phyloP scores from a whole-genome alignment of 2,888 invertebrate genomes.

The Cephus rjabovi region DNA sequence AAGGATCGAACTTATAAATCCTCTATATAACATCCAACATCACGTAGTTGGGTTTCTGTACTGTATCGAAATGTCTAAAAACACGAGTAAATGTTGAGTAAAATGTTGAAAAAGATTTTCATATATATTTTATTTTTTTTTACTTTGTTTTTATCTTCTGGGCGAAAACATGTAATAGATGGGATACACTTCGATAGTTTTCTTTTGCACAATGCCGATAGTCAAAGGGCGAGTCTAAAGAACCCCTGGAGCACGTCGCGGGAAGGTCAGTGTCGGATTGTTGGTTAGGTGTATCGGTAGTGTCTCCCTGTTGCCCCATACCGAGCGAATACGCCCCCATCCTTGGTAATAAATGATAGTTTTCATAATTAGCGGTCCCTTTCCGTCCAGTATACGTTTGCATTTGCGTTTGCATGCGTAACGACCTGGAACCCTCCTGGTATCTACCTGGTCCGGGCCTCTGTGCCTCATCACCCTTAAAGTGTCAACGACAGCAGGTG shows the following conservation, averaged over 20 bases:
- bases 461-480: constrained; percentile 13
- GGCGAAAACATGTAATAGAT: background rate
- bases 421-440: constrained; percentile 19
- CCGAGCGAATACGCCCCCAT: constrained; percentile 10
- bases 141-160: background rate
- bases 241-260: background rate
- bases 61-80: background rate
- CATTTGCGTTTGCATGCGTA: constrained; percentile 26
- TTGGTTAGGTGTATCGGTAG: background rate
- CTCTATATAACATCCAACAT: background rate
- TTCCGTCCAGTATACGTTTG: constrained; percentile 27
- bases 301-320: background rate
- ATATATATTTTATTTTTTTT: background rate
- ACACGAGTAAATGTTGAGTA: too few species aligned
- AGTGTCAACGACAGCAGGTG: constrained; percentile 42
- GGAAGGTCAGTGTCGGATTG: background rate
- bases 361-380: constrained; percentile 61
- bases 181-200: background rate
- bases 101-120: background rate
- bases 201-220: background rate
- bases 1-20: background rate
- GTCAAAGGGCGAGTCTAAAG: background rate
- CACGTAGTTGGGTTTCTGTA: background rate
- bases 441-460: constrained; percentile 21
- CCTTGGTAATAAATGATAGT: constrained; percentile 59